Base-by-base conservation (phyloP, 92 coral and sea anemone species). In the Micromussa lordhowensis region DNA sequence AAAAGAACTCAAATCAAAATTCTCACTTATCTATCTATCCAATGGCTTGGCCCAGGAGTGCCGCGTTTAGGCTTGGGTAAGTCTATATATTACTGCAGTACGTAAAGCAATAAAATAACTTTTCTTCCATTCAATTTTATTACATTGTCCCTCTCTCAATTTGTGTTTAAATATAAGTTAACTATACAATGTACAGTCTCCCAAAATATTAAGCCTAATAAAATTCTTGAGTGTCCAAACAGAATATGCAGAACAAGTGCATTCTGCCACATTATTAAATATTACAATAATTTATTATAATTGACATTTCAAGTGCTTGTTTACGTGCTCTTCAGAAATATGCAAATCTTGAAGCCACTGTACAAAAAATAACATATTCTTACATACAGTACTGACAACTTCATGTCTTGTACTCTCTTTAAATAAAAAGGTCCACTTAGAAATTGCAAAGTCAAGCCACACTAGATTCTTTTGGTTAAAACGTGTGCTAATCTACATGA, bases 241-340 rank as follows among this genome's bases (percentile, higher is more conserved):
- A 29, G 30, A 29, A 26, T 24, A 68, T n/a, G 15, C 13, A n/a
- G 34, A 68, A 31, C 44, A 61, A 61, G 68, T 61, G 13, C 68
- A 61, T 61, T 61, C 68, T 61, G 30, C 30, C 0, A 18, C 8
- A 58, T 58, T 58, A n/a, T n/a, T n/a, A n/a, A n/a, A n/a, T n/a
- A n/a, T n/a, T n/a, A n/a, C n/a, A n/a, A n/a, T n/a, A n/a, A n/a
- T n/a, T n/a, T n/a, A n/a, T 63, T 63, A 63, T 7, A 28, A 9
- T 3, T 66, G 71, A 12, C 77, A 77, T 49, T 32, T 64, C 32
- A 54, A 79, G 49, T 7, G 83, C 70, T 21, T 79, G 54, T 28
- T 79, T 79, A 57, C 34, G 5, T 30, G 51, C 83, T 34, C 44
- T 79, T 29, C 24, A 31, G 83, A 57, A 55, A 57, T 66, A 66